Evolutionary conservation across 2,888 invertebrate species (phyloP).

Genomic region (Noctua janthe): DNA sequence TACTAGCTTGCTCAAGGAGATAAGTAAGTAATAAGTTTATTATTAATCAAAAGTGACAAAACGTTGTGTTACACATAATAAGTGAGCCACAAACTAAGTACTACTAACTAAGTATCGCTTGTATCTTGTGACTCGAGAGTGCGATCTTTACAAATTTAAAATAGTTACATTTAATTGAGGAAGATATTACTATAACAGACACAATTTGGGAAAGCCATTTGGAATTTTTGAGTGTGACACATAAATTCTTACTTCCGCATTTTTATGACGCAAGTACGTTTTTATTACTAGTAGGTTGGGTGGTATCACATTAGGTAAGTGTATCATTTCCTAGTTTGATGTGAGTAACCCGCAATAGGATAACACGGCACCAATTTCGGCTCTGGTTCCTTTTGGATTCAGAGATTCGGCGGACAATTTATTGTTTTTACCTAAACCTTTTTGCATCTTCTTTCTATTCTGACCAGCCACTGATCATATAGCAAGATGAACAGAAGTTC

Average conservation of each 20-base stretch:
- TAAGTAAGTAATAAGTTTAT: neutral
- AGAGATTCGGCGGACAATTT: no score
- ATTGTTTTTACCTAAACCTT: neutral
- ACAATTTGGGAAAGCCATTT: neutral
- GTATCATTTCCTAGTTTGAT: conserved; percentile 14
- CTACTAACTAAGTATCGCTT: neutral
- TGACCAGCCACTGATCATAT: neutral
- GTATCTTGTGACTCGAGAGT: neutral
- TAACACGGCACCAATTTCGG: neutral
- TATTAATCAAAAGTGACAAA: neutral
- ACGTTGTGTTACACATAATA: neutral
- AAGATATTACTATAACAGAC: neutral
- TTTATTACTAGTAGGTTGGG: neutral
- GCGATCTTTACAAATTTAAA: neutral
- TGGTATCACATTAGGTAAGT: neutral
- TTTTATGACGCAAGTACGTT: conserved; percentile 2
- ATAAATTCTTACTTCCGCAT: conserved; percentile 19
- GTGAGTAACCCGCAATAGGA: neutral
- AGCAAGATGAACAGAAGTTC: neutral
- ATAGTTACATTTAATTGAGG: no score
- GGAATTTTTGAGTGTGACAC: conserved; percentile 24
- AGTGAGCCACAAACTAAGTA: neutral
- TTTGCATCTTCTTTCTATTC: neutral
- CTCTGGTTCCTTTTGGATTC: neutral
- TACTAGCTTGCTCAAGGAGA: neutral